A percentile compares a stretch with the other conserved stretches of the same genome.
Evolutionary conservation across 2,888 invertebrate genomes (phyloP).

Genomic region (Psylliodes chrysocephalus): DNA sequence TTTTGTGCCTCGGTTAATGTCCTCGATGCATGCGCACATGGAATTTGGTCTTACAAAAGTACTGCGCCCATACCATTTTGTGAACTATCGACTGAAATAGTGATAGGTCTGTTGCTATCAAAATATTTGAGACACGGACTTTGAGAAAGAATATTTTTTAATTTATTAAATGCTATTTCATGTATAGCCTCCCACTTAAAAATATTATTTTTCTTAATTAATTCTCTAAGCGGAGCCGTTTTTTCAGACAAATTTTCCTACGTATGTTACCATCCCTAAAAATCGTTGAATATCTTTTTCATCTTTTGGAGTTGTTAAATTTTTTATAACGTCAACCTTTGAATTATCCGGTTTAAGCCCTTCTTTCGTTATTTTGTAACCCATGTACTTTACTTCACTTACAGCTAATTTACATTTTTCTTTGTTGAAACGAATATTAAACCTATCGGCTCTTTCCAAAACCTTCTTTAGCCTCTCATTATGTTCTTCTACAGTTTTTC

Average conservation of each 20-base stretch:
- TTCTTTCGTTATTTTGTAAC: constrained; percentile 33
- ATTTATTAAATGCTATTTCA: constrained; percentile 45
- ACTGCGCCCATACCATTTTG: too few species aligned
- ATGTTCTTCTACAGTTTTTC: too few species aligned
- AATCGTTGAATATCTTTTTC: constrained; percentile 35
- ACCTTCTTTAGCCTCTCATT: too few species aligned
- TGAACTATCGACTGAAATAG: too few species aligned
- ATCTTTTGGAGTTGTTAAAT: constrained; percentile 32
- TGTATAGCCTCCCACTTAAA: constrained; percentile 48
- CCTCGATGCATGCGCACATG: constrained; percentile 55
- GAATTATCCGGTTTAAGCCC: not conserved
- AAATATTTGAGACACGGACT: constrained; percentile 52
- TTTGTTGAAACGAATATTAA: too few species aligned
- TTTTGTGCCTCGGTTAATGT: constrained; percentile 50
- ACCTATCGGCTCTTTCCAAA: constrained; percentile 41
- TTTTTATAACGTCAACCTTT: constrained; percentile 32
- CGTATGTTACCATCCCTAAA: constrained; percentile 47
- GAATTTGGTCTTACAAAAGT: too few species aligned
- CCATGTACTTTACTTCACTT: constrained; percentile 40
- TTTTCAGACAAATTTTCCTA: too few species aligned
- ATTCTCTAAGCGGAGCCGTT: constrained; percentile 42
- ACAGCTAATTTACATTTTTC: constrained; percentile 35
- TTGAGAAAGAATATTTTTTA: constrained; percentile 50
- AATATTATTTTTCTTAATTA: constrained; percentile 40
- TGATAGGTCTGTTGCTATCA: too few species aligned